phyloP scores from a whole-genome alignment of 1,140 invertebrate species.

The Neotoxoptera formosana region DNA sequence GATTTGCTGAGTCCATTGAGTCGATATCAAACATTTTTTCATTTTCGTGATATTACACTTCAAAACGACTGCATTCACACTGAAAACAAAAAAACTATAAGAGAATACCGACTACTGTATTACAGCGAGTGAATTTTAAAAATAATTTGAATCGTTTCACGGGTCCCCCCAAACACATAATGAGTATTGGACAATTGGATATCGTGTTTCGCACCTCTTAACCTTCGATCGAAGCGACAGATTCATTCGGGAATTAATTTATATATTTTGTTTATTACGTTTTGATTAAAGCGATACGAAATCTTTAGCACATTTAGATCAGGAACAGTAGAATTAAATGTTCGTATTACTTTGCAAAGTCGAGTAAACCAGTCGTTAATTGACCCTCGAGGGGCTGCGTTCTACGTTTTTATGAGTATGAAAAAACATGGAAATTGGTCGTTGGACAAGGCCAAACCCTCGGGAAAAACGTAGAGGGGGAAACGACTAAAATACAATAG shows the following conservation, averaged over 20 bases:
- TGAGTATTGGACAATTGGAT: not conserved
- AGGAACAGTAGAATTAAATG: not conserved
- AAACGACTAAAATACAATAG: conserved; percentile 22
- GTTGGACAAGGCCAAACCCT: conserved; percentile 30
- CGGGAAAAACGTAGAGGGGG: not conserved
- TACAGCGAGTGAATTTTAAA: not conserved
- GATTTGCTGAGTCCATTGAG: not conserved
- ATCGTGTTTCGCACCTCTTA: not conserved
- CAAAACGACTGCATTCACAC: conserved; percentile 52
- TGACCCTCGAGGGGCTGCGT: not conserved
- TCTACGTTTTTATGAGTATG: not conserved
- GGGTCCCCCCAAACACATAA: not conserved
- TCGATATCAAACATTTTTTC: conserved; percentile 7
- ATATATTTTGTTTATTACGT: not conserved
- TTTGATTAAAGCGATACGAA: not conserved
- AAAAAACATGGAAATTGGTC: conserved; percentile 27
- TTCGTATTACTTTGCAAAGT: not conserved
- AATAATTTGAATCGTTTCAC: not conserved
- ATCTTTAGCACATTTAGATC: conserved; percentile 12
- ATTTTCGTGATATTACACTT: conserved; percentile 25
- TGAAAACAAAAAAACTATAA: not conserved
- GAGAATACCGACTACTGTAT: not conserved
- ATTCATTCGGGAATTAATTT: not conserved
- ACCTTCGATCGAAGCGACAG: conserved; percentile 4
- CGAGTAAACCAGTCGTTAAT: conserved; percentile 19